Conservation (phyloP, 2,797 vertebrate species). For the Potorous gilbertii region DNA sequence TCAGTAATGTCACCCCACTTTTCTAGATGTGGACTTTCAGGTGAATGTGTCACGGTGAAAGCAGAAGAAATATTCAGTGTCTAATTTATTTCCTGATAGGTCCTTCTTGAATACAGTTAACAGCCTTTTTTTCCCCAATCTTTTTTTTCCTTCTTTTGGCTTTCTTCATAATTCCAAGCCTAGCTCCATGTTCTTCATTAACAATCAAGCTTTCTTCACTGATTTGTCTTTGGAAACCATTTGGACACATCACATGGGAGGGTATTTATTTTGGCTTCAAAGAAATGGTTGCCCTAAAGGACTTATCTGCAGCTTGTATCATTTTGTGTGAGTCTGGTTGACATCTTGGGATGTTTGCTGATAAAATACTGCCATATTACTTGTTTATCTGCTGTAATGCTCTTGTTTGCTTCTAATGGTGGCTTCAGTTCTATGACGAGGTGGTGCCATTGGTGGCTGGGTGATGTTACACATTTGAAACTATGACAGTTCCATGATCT, state of each 20-base stretch:
- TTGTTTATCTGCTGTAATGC: constrained; percentile 49
- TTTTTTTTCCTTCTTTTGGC: constrained; percentile 36
- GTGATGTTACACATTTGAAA: constrained; percentile 22
- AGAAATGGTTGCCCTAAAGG: constrained; percentile 17
- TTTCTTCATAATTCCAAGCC: constrained; percentile 40
- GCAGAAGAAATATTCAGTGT: neutral
- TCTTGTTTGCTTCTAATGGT: constrained; percentile 19
- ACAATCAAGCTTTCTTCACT: constrained; percentile 27
- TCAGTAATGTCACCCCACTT: neutral
- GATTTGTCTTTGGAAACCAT: constrained; percentile 36
- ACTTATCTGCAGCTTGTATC: constrained; percentile 12
- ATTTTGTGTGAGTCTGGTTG: constrained; percentile 47
- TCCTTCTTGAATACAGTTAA: constrained; percentile 31
- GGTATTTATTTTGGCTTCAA: constrained; percentile 62
- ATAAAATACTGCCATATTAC: constrained; percentile 37
- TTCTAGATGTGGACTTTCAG: neutral
- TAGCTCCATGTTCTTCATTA: constrained; percentile 47
- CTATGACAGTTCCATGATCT: neutral
- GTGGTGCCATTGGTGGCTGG: constrained; percentile 6
- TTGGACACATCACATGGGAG: constrained; percentile 52
- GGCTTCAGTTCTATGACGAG: constrained; percentile 11
- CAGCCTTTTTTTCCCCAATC: neutral
- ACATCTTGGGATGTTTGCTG: constrained; percentile 38
- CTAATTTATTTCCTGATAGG: neutral
- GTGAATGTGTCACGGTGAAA: neutral